A percentile compares a stretch with the other conserved stretches of the same genome.
phyloP scores from a whole-genome alignment of 2,797 vertebrate species.

The Phyllotis vaccarum region DNA sequence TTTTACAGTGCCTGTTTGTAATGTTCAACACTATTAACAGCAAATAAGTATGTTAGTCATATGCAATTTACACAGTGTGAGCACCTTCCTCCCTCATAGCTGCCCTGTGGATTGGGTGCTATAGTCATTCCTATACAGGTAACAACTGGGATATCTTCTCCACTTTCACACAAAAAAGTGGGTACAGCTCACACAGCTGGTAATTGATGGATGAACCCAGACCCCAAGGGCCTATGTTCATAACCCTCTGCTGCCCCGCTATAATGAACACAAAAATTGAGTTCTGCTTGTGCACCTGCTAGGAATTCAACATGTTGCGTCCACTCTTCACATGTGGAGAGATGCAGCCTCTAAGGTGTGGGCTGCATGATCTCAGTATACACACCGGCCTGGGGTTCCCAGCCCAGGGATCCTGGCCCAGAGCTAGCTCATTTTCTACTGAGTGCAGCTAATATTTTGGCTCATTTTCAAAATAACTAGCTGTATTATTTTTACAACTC shows the following conservation, averaged over 20 bases:
- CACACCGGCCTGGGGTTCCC: background rate
- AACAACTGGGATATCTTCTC: background rate
- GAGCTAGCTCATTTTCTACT: background rate
- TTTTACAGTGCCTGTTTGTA: background rate
- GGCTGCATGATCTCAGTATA: background rate
- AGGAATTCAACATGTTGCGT: background rate
- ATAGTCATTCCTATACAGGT: background rate
- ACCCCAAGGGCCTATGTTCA: background rate
- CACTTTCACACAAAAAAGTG: background rate
- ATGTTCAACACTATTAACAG: background rate
- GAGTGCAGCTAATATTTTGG: background rate
- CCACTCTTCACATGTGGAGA: background rate
- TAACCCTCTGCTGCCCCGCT: background rate
- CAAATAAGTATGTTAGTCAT: background rate
- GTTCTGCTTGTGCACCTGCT: background rate
- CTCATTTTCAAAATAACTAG: background rate
- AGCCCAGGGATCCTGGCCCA: background rate
- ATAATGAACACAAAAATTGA: background rate
- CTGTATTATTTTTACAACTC: background rate
- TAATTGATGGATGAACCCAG: no score
- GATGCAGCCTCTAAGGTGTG: background rate
- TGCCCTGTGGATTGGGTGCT: background rate
- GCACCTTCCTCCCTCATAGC: background rate
- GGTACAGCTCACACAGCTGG: background rate
- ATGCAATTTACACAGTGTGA: background rate